Percentiles rank a stretch among this genome's conserved stretches.
phyloP scores from a whole-genome alignment of 2,888 invertebrate species.

The Rhyacophila evoluta region DNA sequence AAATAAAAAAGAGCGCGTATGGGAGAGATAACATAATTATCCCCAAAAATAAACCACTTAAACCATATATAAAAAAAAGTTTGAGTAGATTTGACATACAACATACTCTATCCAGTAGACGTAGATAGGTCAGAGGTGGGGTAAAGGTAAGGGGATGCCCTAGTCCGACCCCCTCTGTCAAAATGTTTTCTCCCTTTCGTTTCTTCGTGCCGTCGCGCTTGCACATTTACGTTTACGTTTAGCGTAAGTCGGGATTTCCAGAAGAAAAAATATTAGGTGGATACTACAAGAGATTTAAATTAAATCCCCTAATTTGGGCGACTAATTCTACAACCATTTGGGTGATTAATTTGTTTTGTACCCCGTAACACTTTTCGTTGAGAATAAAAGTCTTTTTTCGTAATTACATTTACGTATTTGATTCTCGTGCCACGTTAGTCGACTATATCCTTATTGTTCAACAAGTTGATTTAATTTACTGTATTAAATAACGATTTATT shows the following conservation, averaged over 20 bases:
- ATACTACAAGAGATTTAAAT: constrained; percentile 17
- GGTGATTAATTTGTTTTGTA: constrained; percentile 18
- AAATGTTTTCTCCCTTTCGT: background rate
- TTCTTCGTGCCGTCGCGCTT: background rate
- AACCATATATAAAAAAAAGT: background rate
- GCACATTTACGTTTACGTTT: constrained; percentile 18
- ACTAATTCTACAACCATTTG: constrained; percentile 10
- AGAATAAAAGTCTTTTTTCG: background rate
- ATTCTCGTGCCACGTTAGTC: no score
- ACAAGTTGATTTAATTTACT: no score
- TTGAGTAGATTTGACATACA: background rate
- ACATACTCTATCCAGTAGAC: background rate
- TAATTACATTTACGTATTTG: constrained; percentile 3
- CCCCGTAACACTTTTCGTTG: background rate
- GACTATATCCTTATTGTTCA: no score
- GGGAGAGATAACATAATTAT: no score
- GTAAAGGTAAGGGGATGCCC: background rate
- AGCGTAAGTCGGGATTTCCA: constrained; percentile 1
- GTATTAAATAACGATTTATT: no score
- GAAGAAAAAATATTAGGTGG: background rate
- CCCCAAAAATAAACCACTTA: no score
- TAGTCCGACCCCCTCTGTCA: background rate
- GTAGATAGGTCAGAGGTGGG: constrained; percentile 1
- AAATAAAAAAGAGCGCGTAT: no score
- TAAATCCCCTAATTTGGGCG: constrained; percentile 12